Base-by-base conservation (phyloP, 2,113 vertebrate genomes). In the Callithrix jacchus region DNA sequence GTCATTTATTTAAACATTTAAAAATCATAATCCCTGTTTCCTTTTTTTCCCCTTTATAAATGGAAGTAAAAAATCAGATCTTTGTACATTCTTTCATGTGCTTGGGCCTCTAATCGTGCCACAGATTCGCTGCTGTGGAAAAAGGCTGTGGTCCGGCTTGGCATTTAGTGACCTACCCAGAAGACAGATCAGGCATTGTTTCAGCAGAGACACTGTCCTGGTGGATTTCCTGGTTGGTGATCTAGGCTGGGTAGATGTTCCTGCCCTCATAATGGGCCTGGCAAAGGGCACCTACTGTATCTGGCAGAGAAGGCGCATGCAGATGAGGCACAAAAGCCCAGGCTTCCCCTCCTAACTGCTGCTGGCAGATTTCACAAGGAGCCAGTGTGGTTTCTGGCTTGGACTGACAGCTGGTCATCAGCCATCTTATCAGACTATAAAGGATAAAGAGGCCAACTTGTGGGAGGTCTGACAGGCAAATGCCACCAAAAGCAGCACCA, bases 321-420 rank as follows among this genome's bases (percentile, higher is more conserved):
- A 89, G 84, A 97, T 10, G 86, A 98, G 52, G 47, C 66, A 37
- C 93, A 49, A 45, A 84, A 68, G 90, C 96, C 81, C 85, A 94
- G 61, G 61, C 88, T 97, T 91, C 87, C 93, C 96, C 88, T 84
- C 45, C 91, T 95, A 97, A 88, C 88, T 12, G 45, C 91, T 81
- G 76, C 85, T 87, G 76, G 87, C 81, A 73, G 92, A 94, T 82
- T 74, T 96, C 85, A 64, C 45, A 64, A 93, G 94, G 91, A 96
- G 56, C 84, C 71, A 35, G 37, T 80, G 93, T 40, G 2, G 64
- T 40, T 93, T 87, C 23, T 96, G 91, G 97, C 93, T 68, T 96
- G 66, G 92, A 98, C 77, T 93, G 95, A 89, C 94, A 98, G 97
- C 96, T 98, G 97, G 97, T 97, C 94, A 96, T 95, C 79, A 98